Conservation (phyloP, 2,113 vertebrate genomes). For the Forbesichthys papilliferus region DNA sequence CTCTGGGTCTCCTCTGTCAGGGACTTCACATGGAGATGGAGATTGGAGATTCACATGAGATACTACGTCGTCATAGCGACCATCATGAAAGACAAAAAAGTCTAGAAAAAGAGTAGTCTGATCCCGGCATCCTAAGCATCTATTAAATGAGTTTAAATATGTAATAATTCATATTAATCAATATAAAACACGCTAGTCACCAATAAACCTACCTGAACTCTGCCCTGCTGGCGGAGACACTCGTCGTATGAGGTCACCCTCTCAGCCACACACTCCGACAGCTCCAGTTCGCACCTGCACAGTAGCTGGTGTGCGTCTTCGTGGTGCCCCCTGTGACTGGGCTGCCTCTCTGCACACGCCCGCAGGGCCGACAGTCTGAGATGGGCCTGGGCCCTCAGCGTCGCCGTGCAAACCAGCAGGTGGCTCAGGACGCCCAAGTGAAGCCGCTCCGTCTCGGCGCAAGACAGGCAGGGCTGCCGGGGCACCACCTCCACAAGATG, state of each 20-base stretch:
- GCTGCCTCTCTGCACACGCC: conserved; percentile 75
- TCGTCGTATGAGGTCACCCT: conserved; percentile 81
- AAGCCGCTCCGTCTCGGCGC: conserved; percentile 60
- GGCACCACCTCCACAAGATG: conserved; percentile 72
- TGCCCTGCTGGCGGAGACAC: conserved; percentile 75
- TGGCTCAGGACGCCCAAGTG: conserved; percentile 76
- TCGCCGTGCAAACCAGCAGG: conserved; percentile 67
- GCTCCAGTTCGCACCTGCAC: conserved; percentile 67
- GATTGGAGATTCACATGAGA: too few species aligned
- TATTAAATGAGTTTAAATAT: too few species aligned
- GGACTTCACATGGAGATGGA: conserved; percentile 41
- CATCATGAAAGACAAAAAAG: too few species aligned
- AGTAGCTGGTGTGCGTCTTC: conserved; percentile 74
- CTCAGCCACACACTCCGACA: conserved; percentile 64
- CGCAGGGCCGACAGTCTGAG: conserved; percentile 66
- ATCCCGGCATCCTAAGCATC: too few species aligned
- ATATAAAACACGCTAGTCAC: too few species aligned
- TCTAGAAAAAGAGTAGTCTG: too few species aligned
- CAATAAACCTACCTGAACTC: conserved; percentile 74
- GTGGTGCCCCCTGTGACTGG: conserved; percentile 69
- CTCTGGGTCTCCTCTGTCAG: conserved; percentile 61
- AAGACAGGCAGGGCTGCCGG: conserved; percentile 64
- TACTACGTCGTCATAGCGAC: too few species aligned
- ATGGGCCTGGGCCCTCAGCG: conserved; percentile 71
- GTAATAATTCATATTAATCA: too few species aligned